phyloP scores from a whole-genome alignment of 2,888 invertebrate species.

The Chrysotoxum bicinctum region DNA sequence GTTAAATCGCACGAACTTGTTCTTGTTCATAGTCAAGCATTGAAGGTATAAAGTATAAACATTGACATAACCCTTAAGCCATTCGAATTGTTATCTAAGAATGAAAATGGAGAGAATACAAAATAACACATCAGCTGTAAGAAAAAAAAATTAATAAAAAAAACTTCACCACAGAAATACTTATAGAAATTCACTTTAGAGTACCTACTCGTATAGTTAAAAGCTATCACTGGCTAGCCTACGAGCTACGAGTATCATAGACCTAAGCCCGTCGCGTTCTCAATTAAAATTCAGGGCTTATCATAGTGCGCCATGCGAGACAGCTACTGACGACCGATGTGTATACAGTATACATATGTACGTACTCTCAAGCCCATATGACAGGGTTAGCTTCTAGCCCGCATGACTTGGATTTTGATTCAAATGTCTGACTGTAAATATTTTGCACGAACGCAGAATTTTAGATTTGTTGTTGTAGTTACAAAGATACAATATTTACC shows the following conservation, averaged over 20 bases:
- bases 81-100: neutral
- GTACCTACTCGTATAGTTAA: neutral
- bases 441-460: conserved; percentile 21
- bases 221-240: neutral
- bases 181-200: conserved; percentile 7
- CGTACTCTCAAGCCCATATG: neutral
- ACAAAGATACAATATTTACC: conserved; percentile 46
- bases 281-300: conserved; percentile 67
- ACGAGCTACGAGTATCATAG: too few relatives aligned
- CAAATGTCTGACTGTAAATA: neutral
- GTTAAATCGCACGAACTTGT: too few relatives aligned
- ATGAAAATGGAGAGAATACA: neutral
- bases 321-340: neutral
- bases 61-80: neutral
- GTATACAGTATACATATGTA: neutral
- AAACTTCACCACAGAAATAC: neutral
- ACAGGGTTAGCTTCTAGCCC: conserved; percentile 22
- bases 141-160: neutral
- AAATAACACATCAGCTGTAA: neutral
- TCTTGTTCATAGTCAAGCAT: too few relatives aligned
- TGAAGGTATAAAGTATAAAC: too few relatives aligned
- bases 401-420: conserved; percentile 44
- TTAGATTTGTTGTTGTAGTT: neutral
- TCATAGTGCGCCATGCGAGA: conserved; percentile 38
- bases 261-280: conserved; percentile 62